Conservation (phyloP, 2,797 vertebrate genomes). For the Coilia nasus region DNA sequence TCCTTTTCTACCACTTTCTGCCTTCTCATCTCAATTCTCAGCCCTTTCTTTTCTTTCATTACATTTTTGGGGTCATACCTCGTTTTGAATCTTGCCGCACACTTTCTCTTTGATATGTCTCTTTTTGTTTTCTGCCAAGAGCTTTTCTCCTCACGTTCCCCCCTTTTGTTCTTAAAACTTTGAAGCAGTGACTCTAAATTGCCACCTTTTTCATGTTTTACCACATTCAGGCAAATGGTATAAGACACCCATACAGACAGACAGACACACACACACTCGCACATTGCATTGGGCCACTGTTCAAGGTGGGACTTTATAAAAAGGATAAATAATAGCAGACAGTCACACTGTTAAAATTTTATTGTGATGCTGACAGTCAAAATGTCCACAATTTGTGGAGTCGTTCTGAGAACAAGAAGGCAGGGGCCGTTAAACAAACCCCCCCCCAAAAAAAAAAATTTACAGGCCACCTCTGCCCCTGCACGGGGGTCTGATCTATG, state of each 20-base stretch:
- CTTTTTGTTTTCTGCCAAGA: slow-evolving; percentile 12
- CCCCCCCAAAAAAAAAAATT: background rate
- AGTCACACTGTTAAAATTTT: slow-evolving; percentile 12
- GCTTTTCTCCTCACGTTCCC: slow-evolving; percentile 6
- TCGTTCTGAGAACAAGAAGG: background rate
- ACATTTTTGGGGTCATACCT: slow-evolving; percentile 23
- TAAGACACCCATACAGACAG: background rate
- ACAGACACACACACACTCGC: background rate
- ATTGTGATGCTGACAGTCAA: slow-evolving; percentile 10
- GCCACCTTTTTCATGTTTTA: background rate
- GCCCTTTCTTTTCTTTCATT: slow-evolving; percentile 37
- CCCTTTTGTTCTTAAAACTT: slow-evolving; percentile 5
- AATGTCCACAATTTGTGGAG: slow-evolving; percentile 18
- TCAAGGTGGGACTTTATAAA: slow-evolving; percentile 8
- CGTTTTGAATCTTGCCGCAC: slow-evolving; percentile 36
- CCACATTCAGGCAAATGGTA: background rate
- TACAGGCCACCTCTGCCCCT: background rate
- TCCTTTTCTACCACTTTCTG: background rate
- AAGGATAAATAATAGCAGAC: background rate
- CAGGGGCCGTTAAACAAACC: slow-evolving; percentile 12
- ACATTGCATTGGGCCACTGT: background rate
- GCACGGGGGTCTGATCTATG: background rate
- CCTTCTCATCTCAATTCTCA: slow-evolving; percentile 31
- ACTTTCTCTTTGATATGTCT: slow-evolving; percentile 33
- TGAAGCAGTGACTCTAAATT: background rate